Evolutionary conservation across 1,140 invertebrate genomes (phyloP), one percentile per base, ranked within the genome.

Genomic region (Solenopsis fugax): DNA sequence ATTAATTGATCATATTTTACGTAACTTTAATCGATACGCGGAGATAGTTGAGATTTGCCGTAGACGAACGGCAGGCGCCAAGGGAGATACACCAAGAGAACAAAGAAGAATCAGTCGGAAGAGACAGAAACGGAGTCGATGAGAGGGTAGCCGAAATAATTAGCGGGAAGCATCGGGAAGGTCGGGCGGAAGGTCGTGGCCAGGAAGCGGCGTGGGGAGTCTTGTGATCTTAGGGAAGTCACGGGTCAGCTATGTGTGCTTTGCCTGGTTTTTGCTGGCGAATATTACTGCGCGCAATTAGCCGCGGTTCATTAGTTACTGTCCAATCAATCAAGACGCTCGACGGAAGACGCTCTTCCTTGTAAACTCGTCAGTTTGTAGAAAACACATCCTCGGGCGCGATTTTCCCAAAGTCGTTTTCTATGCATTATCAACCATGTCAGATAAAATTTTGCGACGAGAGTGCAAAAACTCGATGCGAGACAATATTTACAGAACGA

Each of bases 151-250:
- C 81, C 90, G 78, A 89, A 91, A 88, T 92, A 93, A 93, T 93
- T 92, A 93, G 86, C 87, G 89, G 82, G 85, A 86, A 87, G 89
- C 71, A 90, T 87, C 34, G 89, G 90, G 91, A 94, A 93, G 93
- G 92, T 92, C 93, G 92, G 87, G 85, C 87, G 91, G 93, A 94
- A 94, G 93, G 93, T 93, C 93, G 93, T 88, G 88, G 91, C 86
- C 90, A 93, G 92, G 92, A 93, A 93, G 92, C 93, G 93, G 91
- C 88, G 84, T 56, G 73, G 75, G 82, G 60, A 89, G 92, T 93
- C 91, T 80, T 94, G 91, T 94, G 91, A 94, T 94, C 93, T 92
- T 93, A 45, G 87, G 80, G 88, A 90, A 92, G 92, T 92, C 91
- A 89, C 85, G 87, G 91, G 90, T 92, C 91, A 93, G 91, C 77